Evolutionary conservation across 2,797 vertebrate genomes (phyloP).

Genomic region (Danio choprae): DNA sequence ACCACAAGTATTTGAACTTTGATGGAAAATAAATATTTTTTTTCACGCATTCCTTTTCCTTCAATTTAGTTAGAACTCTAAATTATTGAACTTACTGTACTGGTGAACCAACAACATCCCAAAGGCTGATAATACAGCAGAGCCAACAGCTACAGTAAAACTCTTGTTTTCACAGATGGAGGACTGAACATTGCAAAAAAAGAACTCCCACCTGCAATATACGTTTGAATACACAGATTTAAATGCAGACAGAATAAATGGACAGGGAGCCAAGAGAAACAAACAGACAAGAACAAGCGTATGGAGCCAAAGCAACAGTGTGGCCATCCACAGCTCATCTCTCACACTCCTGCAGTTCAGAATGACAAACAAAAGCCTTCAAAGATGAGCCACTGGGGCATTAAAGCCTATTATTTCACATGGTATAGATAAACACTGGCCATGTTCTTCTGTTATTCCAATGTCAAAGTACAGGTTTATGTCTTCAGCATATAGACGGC

Average conservation of each 20-base stretch:
- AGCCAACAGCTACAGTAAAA: conserved; percentile 24
- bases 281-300: conserved; percentile 46
- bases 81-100: not conserved
- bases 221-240: conserved; percentile 36
- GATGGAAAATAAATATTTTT: not conserved
- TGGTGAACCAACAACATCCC: conserved; percentile 4
- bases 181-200: conserved; percentile 14
- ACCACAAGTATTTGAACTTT: conserved; percentile 5
- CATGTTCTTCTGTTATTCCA: conserved; percentile 51
- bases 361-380: conserved; percentile 39
- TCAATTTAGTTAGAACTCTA: not conserved
- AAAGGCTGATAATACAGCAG: not conserved
- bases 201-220: conserved; percentile 31
- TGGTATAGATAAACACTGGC: conserved; percentile 46
- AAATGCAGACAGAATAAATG: conserved; percentile 40
- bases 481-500: conserved; percentile 35
- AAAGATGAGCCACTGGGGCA: conserved; percentile 31
- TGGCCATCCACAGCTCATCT: conserved; percentile 47
- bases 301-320: conserved; percentile 35
- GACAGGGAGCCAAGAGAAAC: conserved; percentile 53
- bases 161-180: conserved; percentile 37
- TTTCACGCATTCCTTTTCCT: not conserved
- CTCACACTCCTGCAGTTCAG: conserved; percentile 45
- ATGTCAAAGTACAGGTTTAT: conserved; percentile 42
- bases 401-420: conserved; percentile 51